Conservation (phyloP, 2,113 vertebrate genomes). For the Mungos mungo region DNA sequence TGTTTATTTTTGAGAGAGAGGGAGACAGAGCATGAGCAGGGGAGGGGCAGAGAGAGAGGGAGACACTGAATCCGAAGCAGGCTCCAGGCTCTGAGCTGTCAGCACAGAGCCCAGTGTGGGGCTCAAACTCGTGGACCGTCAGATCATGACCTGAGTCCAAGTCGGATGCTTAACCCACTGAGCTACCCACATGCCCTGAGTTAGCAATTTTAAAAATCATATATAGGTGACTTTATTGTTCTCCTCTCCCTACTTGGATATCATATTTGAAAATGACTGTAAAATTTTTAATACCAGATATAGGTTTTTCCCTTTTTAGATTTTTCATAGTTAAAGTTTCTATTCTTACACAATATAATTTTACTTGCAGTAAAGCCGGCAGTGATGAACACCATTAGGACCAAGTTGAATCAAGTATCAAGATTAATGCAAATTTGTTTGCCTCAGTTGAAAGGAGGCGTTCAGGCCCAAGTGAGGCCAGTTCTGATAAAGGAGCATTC, state of each 20-base stretch:
- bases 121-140: no score
- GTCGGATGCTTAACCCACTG: no score
- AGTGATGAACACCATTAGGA: background rate
- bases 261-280: background rate
- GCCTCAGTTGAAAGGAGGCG: background rate
- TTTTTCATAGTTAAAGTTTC: slow-evolving; percentile 35
- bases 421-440: background rate
- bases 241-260: background rate
- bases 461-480: background rate
- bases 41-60: no score
- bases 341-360: background rate
- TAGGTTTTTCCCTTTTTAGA: background rate
- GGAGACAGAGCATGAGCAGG: no score
- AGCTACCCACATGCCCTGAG: no score
- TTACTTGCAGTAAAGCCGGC: background rate
- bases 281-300: slow-evolving; percentile 15
- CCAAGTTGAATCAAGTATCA: background rate
- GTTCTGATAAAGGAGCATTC: background rate
- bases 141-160: no score
- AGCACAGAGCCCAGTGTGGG: no score
- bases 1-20: no score
- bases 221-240: background rate
- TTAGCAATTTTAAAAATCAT: background rate
- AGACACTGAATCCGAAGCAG: no score
- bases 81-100: no score